phyloP scores from a whole-genome alignment of 2,113 vertebrate genomes.

The Numenius arquata region DNA sequence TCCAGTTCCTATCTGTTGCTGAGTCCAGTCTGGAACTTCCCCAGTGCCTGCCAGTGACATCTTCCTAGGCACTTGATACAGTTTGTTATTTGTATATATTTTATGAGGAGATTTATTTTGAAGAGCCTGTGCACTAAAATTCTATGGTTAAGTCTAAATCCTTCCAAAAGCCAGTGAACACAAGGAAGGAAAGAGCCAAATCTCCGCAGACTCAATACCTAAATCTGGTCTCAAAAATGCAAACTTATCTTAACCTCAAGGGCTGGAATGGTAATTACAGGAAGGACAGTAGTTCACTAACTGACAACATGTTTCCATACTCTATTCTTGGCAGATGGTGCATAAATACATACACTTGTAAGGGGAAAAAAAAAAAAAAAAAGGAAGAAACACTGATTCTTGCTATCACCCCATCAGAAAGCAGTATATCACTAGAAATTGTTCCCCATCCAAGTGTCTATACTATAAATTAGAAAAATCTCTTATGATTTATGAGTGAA shows the following conservation, averaged over 20 bases:
- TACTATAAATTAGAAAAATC: neutral
- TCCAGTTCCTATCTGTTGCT: no score
- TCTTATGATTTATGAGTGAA: no score
- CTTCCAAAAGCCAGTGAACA: neutral
- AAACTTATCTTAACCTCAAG: neutral
- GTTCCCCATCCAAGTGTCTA: accelerated
- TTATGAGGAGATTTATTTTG: neutral
- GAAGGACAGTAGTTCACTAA: neutral
- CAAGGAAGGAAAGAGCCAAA: neutral
- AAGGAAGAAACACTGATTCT: accelerated
- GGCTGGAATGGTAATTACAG: neutral
- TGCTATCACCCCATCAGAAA: neutral
- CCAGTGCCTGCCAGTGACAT: no score
- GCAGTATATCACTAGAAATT: accelerated
- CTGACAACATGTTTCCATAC: neutral
- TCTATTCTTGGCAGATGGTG: neutral
- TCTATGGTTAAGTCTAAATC: neutral
- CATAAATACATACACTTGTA: accelerated
- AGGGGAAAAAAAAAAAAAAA: neutral
- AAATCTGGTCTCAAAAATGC: neutral
- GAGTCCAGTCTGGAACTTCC: no score
- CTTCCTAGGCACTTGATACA: no score
- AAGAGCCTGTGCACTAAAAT: neutral
- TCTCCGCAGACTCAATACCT: neutral
- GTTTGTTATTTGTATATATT: no score